phyloP scores from a whole-genome alignment of 2,888 invertebrate species.

The Nasonovia ribisnigri region DNA sequence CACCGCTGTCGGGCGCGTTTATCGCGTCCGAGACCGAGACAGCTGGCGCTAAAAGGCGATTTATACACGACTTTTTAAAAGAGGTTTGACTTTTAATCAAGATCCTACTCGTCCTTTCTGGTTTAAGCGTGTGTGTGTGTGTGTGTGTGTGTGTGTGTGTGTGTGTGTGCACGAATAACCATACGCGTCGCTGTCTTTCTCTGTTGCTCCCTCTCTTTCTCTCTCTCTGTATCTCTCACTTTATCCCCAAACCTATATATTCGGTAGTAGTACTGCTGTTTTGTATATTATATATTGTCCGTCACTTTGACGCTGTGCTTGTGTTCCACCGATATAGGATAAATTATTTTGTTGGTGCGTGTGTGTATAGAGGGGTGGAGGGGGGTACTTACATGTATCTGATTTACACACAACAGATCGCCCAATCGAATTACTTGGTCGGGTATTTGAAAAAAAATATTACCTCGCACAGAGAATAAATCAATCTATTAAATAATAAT shows the following conservation, averaged over 20 bases:
- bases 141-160: not conserved
- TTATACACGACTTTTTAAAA: constrained; percentile 40
- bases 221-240: not conserved
- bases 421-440: not conserved
- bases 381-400: not conserved
- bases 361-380: not conserved
- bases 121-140: not conserved
- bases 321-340: not conserved
- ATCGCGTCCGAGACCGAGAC: constrained; percentile 20
- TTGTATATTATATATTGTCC: not conserved
- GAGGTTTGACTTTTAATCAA: constrained; percentile 46
- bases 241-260: not conserved
- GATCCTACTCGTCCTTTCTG: constrained; percentile 14
- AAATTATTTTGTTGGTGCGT: not conserved
- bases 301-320: not conserved
- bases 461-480: not conserved
- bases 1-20: constrained; percentile 23
- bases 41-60: constrained; percentile 47
- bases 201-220: not conserved
- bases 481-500: not conserved
- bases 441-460: not conserved
- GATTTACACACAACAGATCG: not conserved
- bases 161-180: not conserved
- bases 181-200: not conserved
- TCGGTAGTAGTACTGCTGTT: not conserved